Evolutionary conservation across 2,113 vertebrate species (phyloP).

Genomic region (Thunnus thynnus): DNA sequence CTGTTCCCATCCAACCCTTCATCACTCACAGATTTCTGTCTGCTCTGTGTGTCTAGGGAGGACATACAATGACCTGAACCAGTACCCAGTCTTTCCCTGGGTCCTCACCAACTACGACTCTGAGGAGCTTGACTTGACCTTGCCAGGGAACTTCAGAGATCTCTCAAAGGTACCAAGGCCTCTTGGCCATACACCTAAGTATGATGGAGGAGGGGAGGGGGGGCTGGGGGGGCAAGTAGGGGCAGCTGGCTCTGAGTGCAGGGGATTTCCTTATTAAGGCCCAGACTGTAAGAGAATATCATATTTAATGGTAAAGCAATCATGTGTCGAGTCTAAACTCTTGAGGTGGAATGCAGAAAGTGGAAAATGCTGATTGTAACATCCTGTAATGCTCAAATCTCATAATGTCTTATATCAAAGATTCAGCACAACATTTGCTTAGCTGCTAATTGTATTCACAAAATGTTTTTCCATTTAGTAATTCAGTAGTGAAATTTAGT

Average conservation of each 20-base stretch:
- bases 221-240: background rate
- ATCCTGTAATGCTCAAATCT: slow-evolving; percentile 35
- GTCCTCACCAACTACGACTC: slow-evolving; percentile 98
- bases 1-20: slow-evolving; percentile 44
- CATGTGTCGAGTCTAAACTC: slow-evolving; percentile 40
- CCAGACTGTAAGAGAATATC: slow-evolving; percentile 58
- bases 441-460: too few species aligned
- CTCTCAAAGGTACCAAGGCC: slow-evolving; percentile 93
- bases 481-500: background rate
- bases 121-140: slow-evolving; percentile 95
- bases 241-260: slow-evolving; percentile 27
- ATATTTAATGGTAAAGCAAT: slow-evolving; percentile 51
- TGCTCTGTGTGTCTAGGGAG: slow-evolving; percentile 87
- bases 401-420: too few species aligned
- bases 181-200: slow-evolving; percentile 47
- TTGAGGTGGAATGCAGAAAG: slow-evolving; percentile 15
- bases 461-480: background rate
- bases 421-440: too few species aligned
- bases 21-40: slow-evolving; percentile 73
- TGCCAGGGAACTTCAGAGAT: slow-evolving; percentile 98
- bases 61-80: slow-evolving; percentile 97
- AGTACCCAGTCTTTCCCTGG: slow-evolving; percentile 98
- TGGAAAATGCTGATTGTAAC: slow-evolving; percentile 47
- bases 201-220: slow-evolving; percentile 7
- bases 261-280: slow-evolving; percentile 61